These are phyloP conservation scores for Pangasius mekongensis DNA, from an alignment of 2,797 vertebrate species.

Conservation along the genomic window DNA sequence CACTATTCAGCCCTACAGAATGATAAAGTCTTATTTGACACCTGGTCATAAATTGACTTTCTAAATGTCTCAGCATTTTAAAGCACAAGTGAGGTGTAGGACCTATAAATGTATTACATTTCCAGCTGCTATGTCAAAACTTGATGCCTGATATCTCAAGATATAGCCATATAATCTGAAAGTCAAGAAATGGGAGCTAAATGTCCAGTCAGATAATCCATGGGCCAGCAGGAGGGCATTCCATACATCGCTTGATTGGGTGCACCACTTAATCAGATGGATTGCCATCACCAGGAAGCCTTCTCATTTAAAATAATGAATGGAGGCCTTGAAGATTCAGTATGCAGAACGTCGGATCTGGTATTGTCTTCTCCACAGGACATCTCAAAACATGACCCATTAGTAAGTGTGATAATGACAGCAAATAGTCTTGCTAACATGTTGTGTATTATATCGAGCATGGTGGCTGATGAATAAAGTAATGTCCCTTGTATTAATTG, in stretches of 20 bases:
- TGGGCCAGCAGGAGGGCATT: slow-evolving; percentile 32
- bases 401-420: slow-evolving; percentile 49
- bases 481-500: slow-evolving; percentile 54
- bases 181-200: slow-evolving; percentile 40
- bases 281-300: slow-evolving; percentile 46
- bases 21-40: slow-evolving; percentile 29
- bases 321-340: neutral
- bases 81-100: neutral
- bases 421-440: slow-evolving; percentile 23
- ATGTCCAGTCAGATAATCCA: slow-evolving; percentile 48
- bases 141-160: neutral
- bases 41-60: slow-evolving; percentile 31
- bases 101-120: slow-evolving; percentile 17
- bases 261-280: slow-evolving; percentile 47
- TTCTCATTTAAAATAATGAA: slow-evolving; percentile 38
- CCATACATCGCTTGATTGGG: slow-evolving; percentile 39
- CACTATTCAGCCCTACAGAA: slow-evolving; percentile 8
- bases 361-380: slow-evolving; percentile 26
- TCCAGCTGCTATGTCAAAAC: slow-evolving; percentile 16
- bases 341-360: neutral
- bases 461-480: slow-evolving; percentile 52
- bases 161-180: neutral
- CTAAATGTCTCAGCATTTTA: slow-evolving; percentile 30
- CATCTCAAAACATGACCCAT: slow-evolving; percentile 2
- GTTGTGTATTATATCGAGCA: slow-evolving; percentile 44